Evolutionary conservation across 2,113 vertebrate species (phyloP).

Genomic region (Planiliza haematocheilus): DNA sequence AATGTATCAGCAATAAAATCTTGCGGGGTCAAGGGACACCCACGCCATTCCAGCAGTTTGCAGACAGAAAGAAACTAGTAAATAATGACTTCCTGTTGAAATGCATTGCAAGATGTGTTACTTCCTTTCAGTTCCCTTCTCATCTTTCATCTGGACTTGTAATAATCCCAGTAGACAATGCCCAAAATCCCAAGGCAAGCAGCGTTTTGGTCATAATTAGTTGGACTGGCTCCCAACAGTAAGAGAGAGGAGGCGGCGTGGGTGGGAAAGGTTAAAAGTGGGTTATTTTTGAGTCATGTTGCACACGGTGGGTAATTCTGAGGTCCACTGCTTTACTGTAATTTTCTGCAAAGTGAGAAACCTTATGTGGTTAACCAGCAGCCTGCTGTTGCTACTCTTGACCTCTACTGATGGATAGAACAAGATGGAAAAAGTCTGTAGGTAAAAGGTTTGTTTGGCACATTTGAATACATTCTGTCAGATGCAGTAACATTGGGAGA

Average conservation of each 20-base stretch:
- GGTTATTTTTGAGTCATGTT: constrained; percentile 30
- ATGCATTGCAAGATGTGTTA: constrained; percentile 45
- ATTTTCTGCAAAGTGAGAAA: constrained; percentile 44
- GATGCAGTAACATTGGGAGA: background rate
- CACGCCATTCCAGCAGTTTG: constrained; percentile 54
- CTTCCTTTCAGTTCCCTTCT: constrained; percentile 60
- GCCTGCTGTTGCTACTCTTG: constrained; percentile 16
- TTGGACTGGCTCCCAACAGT: constrained; percentile 25
- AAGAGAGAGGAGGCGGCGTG: constrained; percentile 12
- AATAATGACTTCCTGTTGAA: constrained; percentile 77
- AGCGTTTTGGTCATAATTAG: constrained; percentile 54
- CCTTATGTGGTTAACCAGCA: constrained; percentile 37
- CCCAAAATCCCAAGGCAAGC: constrained; percentile 33
- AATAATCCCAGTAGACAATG: constrained; percentile 32
- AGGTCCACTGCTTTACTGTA: constrained; percentile 23
- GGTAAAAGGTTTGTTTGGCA: too few relatives aligned
- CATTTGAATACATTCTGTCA: background rate
- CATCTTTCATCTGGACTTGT: constrained; percentile 49
- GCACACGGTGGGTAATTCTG: constrained; percentile 34
- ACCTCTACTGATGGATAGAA: background rate
- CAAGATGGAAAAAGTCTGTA: too few relatives aligned
- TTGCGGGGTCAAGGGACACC: constrained; percentile 45
- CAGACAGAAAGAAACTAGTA: constrained; percentile 52
- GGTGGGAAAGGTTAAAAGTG: constrained; percentile 33
- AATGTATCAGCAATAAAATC: constrained; percentile 56